A percentile compares a stretch with the other conserved stretches of the same genome.
These are phyloP conservation scores for Sarcophaga peregrina DNA, from an alignment of 1,140 invertebrate species.

Conservation along the genomic window DNA sequence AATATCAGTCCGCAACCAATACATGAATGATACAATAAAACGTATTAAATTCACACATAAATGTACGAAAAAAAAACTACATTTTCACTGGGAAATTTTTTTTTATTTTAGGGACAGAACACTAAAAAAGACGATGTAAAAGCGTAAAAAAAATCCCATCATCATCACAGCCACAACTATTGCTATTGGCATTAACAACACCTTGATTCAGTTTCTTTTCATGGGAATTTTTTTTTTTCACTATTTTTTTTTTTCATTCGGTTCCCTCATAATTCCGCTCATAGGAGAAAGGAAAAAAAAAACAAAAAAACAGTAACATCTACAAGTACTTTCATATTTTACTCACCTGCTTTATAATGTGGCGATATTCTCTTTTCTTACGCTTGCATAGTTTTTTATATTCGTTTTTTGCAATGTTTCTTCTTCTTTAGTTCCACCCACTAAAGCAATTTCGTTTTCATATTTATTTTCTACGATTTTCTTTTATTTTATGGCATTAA, in stretches of 20 bases:
- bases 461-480: neutral
- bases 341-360: constrained; percentile 17
- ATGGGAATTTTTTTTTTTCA: neutral
- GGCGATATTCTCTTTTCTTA: neutral
- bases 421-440: neutral
- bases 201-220: neutral
- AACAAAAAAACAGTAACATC: neutral
- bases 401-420: neutral
- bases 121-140: neutral
- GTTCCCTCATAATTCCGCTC: too few relatives aligned
- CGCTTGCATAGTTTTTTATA: neutral
- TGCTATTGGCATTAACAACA: constrained; percentile 13
- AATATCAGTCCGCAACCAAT: neutral
- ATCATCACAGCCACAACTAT: neutral
- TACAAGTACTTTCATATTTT: neutral
- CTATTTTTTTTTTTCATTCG: neutral
- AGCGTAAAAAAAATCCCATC: neutral
- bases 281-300: too few relatives aligned
- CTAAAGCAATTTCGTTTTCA: neutral
- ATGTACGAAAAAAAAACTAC: neutral
- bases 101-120: neutral
- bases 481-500: constrained; percentile 34
- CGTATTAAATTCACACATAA: constrained; percentile 28
- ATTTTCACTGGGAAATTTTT: neutral
- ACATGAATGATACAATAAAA: constrained; percentile 23